Conservation (phyloP, 2,888 invertebrate genomes). For the Acanthosoma haemorrhoidale region DNA sequence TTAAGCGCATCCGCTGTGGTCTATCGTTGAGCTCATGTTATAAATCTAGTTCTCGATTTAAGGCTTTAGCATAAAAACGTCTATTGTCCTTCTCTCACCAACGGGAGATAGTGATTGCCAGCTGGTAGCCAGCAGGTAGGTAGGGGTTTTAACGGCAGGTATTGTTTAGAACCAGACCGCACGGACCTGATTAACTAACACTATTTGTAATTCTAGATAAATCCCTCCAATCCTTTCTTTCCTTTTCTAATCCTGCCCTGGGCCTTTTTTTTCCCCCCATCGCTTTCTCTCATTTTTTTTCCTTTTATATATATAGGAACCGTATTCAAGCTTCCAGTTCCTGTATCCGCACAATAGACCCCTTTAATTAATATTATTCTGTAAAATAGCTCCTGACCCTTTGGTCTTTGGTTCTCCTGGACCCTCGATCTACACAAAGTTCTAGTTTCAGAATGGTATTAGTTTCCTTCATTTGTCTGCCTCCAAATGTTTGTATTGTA, state of each 20-base stretch:
- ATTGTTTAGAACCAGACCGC: conserved; percentile 4
- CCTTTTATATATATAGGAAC: background rate
- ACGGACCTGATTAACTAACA: conserved; percentile 17
- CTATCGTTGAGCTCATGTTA: too few species aligned
- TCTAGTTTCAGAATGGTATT: too few species aligned
- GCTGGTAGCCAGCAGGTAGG: too few species aligned
- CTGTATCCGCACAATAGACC: background rate
- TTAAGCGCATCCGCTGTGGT: too few species aligned
- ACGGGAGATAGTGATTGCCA: too few species aligned
- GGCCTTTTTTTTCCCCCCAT: background rate
- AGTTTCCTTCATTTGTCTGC: too few species aligned
- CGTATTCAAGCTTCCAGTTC: background rate
- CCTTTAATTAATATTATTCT: background rate
- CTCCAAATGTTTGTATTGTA: too few species aligned
- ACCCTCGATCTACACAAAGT: too few species aligned
- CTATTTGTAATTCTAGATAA: conserved; percentile 23
- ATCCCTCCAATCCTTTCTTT: conserved; percentile 14
- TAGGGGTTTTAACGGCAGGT: background rate
- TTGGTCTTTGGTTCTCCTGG: too few species aligned
- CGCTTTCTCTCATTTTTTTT: background rate
- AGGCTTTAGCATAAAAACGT: too few species aligned
- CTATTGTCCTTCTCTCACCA: too few species aligned
- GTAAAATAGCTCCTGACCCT: background rate
- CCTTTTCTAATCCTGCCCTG: conserved; percentile 13
- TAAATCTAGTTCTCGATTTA: too few species aligned